Conservation (phyloP, 2,113 vertebrate species). For the Limanda limanda region DNA sequence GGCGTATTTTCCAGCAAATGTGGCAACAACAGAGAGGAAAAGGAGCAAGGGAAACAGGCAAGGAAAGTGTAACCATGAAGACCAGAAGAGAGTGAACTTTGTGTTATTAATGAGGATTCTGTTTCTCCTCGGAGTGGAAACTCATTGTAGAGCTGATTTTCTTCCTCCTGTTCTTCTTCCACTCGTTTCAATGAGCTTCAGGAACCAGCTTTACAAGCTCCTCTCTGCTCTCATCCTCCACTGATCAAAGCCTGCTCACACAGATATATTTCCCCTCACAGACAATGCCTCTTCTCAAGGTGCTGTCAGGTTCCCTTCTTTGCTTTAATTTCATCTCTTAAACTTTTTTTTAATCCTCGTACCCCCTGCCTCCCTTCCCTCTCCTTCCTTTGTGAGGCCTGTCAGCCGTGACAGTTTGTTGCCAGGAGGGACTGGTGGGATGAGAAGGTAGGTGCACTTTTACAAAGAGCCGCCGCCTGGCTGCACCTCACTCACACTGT, state of each 20-base stretch:
- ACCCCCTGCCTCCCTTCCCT: constrained; percentile 76
- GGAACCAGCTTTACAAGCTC: constrained; percentile 79
- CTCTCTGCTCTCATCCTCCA: constrained; percentile 77
- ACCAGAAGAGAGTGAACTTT: constrained; percentile 19
- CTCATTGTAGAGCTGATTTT: constrained; percentile 63
- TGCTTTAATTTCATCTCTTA: constrained; percentile 86
- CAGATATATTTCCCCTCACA: constrained; percentile 82
- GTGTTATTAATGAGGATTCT: constrained; percentile 35
- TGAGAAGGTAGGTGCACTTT: constrained; percentile 82
- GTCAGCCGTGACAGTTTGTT: constrained; percentile 84
- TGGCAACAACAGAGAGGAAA: not conserved
- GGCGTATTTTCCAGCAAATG: not conserved
- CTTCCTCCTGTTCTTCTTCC: constrained; percentile 54
- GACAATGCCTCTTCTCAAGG: constrained; percentile 85
- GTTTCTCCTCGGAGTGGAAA: constrained; percentile 38
- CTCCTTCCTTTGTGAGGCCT: constrained; percentile 81
- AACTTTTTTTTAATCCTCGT: constrained; percentile 78
- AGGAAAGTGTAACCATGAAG: not conserved
- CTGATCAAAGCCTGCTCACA: constrained; percentile 82
- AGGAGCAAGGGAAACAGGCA: not conserved
- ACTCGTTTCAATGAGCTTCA: constrained; percentile 70
- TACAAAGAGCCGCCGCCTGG: constrained; percentile 82
- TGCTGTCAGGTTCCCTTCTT: constrained; percentile 85
- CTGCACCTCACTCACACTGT: constrained; percentile 79
- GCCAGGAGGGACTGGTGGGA: constrained; percentile 83